Evolutionary conservation across 2,888 invertebrate genomes (phyloP).

Genomic region (Drosophila setosimentum): DNA sequence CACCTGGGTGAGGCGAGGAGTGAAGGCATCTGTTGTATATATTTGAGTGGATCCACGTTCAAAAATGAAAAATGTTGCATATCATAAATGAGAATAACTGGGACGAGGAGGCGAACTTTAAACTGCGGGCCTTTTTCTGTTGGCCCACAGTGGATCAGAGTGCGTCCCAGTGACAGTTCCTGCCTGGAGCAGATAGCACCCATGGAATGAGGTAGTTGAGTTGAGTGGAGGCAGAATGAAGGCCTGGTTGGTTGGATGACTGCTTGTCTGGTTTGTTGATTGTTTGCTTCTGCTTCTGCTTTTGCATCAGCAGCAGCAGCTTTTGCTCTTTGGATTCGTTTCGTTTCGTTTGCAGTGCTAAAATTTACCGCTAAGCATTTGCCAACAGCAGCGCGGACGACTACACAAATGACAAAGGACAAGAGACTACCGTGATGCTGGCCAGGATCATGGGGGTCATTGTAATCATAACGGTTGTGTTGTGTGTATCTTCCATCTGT

Average conservation of each 20-base stretch:
- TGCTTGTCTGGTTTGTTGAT: slow-evolving; percentile 10
- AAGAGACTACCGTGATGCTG: slow-evolving; percentile 47
- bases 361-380: slow-evolving; percentile 76
- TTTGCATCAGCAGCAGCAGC: slow-evolving; percentile 12
- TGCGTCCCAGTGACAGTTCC: slow-evolving; percentile 18
- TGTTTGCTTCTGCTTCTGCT: slow-evolving; percentile 5
- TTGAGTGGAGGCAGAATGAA: slow-evolving; percentile 40
- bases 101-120: slow-evolving; percentile 52
- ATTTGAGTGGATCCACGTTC: slow-evolving; percentile 44
- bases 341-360: slow-evolving; percentile 48
- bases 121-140: slow-evolving; percentile 64
- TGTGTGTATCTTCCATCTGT: slow-evolving; percentile 11
- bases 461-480: slow-evolving; percentile 77
- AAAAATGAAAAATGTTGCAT: slow-evolving; percentile 51
- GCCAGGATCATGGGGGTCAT: slow-evolving; percentile 80
- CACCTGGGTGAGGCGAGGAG: background rate
- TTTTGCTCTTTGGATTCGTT: slow-evolving; percentile 9
- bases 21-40: slow-evolving; percentile 44
- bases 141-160: slow-evolving; percentile 3
- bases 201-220: too few species aligned
- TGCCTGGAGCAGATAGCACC: slow-evolving; percentile 39
- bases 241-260: slow-evolving; percentile 22
- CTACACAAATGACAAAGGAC: slow-evolving; percentile 69
- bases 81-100: slow-evolving; percentile 36
- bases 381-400: slow-evolving; percentile 56